Base-by-base conservation (phyloP, 2,113 vertebrate species). In the Rhynchomys soricoides region DNA sequence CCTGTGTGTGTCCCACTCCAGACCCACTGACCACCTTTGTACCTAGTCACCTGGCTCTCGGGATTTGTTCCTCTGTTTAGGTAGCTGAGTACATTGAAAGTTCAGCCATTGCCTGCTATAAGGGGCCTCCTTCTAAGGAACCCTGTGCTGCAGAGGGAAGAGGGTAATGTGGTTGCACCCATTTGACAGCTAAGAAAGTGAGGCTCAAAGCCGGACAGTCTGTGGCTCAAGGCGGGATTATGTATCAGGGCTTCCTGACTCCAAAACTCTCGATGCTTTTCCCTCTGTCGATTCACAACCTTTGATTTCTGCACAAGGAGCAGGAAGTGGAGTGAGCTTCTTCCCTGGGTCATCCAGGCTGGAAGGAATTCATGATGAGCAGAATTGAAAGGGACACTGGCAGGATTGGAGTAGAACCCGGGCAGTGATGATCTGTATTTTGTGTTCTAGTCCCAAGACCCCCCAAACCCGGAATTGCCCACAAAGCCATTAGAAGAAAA, bases 381-480 rank as follows among this genome's bases (percentile, higher is more conserved):
- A 1, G 59, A n/a, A 2, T 3, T 3, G 78, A 52, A 11, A 40
- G 66, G 66, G 86, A 57, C 19, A 12, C 7, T 37, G 8, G 31
- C n/a, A 7, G 68, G 62, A 31, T 37, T 22, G 37, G 50, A 3
- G 17, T 15, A 0, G 68, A 4, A 83, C 62, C 22, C 5, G 4
- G 5, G 24, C 77, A 74, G 11, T 1, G 10, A 2, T 68, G 83
- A 96, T 43, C 64, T 48, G n/a, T 34, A 0, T 82, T 45, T 52
- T 94, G 55, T 95, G 62, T 89, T 97, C 86, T 48, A 94, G 89
- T 43, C 91, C 86, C 97, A 97, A 92, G 91, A 96, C 94, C 12
- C 62, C 57, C 90, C 95, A 83, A 94, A 31, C 83, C 96, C 0
- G 34, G 97, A 98, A 66, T 17, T 75, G 31, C 3, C 79, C 59